Percentiles rank a stretch among this genome's conserved stretches.
phyloP scores from a whole-genome alignment of 2,888 invertebrate species.

The Megamerina dolium region DNA sequence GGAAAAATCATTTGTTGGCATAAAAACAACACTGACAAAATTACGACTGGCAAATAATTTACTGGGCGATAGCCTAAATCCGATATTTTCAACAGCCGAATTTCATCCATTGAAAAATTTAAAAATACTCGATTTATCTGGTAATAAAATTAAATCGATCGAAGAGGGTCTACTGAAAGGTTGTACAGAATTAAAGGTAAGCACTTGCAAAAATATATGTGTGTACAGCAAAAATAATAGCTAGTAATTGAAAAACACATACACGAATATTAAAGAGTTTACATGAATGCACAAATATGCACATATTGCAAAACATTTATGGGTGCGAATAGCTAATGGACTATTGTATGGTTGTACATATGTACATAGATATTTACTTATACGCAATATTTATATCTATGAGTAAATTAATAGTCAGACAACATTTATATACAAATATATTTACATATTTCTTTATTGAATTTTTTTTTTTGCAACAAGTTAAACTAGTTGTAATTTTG shows the following conservation, averaged over 20 bases:
- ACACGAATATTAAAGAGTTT: not conserved
- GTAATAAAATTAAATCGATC: conserved; percentile 73
- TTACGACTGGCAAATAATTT: conserved; percentile 72
- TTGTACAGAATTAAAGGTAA: conserved; percentile 67
- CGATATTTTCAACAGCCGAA: conserved; percentile 82
- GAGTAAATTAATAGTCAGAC: too few relatives aligned
- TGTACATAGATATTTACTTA: too few relatives aligned
- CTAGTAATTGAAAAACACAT: too few relatives aligned
- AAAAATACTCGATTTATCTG: conserved; percentile 69
- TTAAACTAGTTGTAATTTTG: too few relatives aligned
- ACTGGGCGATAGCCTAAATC: conserved; percentile 84
- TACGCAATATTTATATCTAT: too few relatives aligned
- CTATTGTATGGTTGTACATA: not conserved
- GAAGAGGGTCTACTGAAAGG: conserved; percentile 84
- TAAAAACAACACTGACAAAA: conserved; percentile 62
- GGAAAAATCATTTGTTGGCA: conserved; percentile 65
- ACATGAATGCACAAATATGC: not conserved
- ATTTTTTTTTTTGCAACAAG: too few relatives aligned
- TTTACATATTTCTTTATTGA: too few relatives aligned
- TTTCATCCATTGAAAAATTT: conserved; percentile 70
- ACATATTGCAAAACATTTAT: not conserved
- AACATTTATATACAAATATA: too few relatives aligned
- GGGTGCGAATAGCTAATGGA: not conserved
- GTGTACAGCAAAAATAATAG: too few relatives aligned
- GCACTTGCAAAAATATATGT: conserved; percentile 12